Conservation (phyloP, 35 echinoderm and acorn worm genomes). For the Patiria miniata region DNA sequence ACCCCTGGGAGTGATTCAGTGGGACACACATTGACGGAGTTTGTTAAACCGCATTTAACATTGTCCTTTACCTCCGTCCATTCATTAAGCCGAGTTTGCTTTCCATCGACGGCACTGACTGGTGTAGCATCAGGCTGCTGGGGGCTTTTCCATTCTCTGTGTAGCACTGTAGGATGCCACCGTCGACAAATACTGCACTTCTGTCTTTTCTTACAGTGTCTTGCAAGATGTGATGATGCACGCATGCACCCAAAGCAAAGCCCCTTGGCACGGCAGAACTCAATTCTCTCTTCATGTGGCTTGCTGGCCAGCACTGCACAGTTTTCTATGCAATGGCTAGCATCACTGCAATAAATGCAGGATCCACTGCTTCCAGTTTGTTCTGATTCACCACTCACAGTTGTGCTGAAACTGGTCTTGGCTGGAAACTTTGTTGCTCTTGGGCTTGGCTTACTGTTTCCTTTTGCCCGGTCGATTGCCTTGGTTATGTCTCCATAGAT, state of each 20-base stretch:
- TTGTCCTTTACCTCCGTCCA: background rate
- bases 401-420: too few relatives aligned
- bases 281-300: background rate
- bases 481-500: too few relatives aligned
- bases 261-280: constrained; percentile 1
- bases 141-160: background rate
- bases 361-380: too few relatives aligned
- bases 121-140: background rate
- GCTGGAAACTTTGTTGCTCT: too few relatives aligned
- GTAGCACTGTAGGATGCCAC: constrained; percentile 43
- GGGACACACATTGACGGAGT: background rate
- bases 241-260: constrained; percentile 25
- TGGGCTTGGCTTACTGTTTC: too few relatives aligned
- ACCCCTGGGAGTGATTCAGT: background rate
- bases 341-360: too few relatives aligned
- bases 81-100: background rate
- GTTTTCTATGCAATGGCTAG: too few relatives aligned
- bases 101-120: background rate
- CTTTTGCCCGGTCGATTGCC: too few relatives aligned
- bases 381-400: too few relatives aligned
- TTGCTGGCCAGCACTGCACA: too few relatives aligned
- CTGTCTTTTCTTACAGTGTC: background rate
- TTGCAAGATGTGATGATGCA: background rate
- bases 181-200: constrained; percentile 20
- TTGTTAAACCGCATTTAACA: constrained; percentile 13